Evolutionary conservation across 2,888 invertebrate genomes (phyloP).

Genomic region (Biston stratarius): DNA sequence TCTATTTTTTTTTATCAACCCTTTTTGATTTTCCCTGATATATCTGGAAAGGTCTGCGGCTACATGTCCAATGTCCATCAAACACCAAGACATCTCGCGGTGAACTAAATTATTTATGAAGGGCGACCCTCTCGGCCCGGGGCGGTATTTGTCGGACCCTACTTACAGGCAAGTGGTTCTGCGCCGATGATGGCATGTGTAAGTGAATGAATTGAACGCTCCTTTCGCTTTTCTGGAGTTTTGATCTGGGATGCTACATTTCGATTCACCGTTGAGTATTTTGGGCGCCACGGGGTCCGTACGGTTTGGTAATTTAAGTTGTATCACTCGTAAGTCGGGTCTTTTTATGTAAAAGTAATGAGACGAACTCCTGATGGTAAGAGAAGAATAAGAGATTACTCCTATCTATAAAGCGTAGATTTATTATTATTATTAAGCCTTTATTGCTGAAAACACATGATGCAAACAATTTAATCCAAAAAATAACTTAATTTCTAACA

Average conservation of each 20-base stretch:
- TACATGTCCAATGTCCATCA: slow-evolving; percentile 13
- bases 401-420: too few species aligned
- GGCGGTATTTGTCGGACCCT: slow-evolving; percentile 11
- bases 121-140: slow-evolving; percentile 13
- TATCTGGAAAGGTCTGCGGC: slow-evolving; percentile 4
- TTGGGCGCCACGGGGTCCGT: too few species aligned
- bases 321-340: too few species aligned
- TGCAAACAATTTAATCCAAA: too few species aligned
- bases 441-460: too few species aligned
- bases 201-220: slow-evolving; percentile 15
- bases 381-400: too few species aligned
- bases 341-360: too few species aligned
- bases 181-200: slow-evolving; percentile 19
- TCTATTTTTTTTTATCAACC: background rate
- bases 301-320: too few species aligned
- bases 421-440: too few species aligned
- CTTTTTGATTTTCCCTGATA: slow-evolving; percentile 1
- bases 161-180: slow-evolving; percentile 18
- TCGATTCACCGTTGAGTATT: background rate
- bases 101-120: slow-evolving; percentile 23
- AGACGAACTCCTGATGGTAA: too few species aligned
- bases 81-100: slow-evolving; percentile 16
- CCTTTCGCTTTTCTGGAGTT: slow-evolving; percentile 2
- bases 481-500: too few species aligned
- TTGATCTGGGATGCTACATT: background rate